Base-by-base conservation (phyloP, 2,888 invertebrate species). In the Cerastoderma edule region DNA sequence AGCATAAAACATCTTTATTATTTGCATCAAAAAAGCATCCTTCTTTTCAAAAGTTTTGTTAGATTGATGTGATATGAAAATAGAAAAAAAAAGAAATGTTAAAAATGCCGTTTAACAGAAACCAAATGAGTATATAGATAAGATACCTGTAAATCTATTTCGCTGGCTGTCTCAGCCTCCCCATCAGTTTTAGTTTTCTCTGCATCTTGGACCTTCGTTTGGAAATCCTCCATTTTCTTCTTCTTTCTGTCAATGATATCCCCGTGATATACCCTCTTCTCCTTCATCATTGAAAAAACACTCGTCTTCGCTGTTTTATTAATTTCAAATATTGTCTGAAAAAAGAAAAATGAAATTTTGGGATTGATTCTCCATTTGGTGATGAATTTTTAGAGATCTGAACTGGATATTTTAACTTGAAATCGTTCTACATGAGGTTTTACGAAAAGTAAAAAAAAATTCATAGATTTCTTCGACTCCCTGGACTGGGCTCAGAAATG, bases 291-390 rank as follows among this genome's bases (percentile, higher is more conserved):
- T 72, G 95, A 93, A 67, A 91, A 91, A 85, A 96, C 96, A 90
- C 95, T 95, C 0, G 0, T 97, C 96, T 90, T 97, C 95, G 87
- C 95, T 95, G 90, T 96, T 0, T 96, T 95, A 56, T 96, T 96
- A 65, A 99, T 94, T 94, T 99, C 99, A 93, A 99, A 97, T 88
- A 99, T 96, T 0, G 98, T 99, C 97, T 97, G 93, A 16, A 71
- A 75, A 53, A 4, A 28, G 22, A 63, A 27, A 64, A 22, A 44
- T 19, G n/a, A 24, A 5, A 27, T 35, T 53, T 50, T 5, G n/a
- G n/a, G n/a, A n/a, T n/a, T n/a, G n/a, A n/a, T n/a, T n/a, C n/a
- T n/a, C n/a, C n/a, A n/a, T n/a, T n/a, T n/a, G n/a, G n/a, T n/a
- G n/a, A n/a, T n/a, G n/a, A n/a, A n/a, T n/a, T n/a, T n/a, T n/a